A percentile compares a stretch with the other conserved stretches of the same genome.
These are phyloP conservation scores for Chinchilla lanigera DNA, from an alignment of 2,113 vertebrate genomes.

Conservation along the genomic window DNA sequence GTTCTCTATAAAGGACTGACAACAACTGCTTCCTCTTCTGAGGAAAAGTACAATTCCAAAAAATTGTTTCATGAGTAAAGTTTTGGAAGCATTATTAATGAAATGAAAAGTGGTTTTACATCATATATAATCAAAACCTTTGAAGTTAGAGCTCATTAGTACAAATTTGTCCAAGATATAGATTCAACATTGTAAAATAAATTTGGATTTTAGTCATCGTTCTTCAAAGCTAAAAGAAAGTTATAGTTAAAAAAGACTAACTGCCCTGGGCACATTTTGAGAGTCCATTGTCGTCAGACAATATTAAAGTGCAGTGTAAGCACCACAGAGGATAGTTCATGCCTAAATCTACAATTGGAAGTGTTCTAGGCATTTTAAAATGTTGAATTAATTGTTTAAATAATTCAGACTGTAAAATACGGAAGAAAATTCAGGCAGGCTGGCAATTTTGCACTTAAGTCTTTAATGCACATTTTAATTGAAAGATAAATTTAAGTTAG, in stretches of 20 bases:
- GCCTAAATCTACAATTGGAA: not conserved
- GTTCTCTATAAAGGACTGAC: not conserved
- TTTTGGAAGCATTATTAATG: not conserved
- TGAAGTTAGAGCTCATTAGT: not conserved
- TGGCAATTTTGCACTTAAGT: not conserved
- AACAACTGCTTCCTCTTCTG: not conserved
- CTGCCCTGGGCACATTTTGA: not conserved
- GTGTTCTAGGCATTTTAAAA: not conserved
- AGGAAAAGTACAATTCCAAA: not conserved
- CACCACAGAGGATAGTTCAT: not conserved
- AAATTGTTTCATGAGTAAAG: not conserved
- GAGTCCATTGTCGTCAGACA: not conserved
- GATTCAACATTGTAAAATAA: not conserved
- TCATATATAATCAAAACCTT: not conserved
- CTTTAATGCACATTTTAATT: constrained; percentile 33
- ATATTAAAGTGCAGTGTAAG: not conserved
- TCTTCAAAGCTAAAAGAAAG: not conserved
- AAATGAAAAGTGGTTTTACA: not conserved
- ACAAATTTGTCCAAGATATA: not conserved
- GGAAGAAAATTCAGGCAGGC: not conserved
- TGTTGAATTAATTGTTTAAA: not conserved
- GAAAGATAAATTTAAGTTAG: constrained; percentile 48
- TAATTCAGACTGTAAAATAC: not conserved
- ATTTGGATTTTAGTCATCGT: not conserved
- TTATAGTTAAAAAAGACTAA: not conserved